Percentiles rank a stretch among this genome's conserved stretches.
Conservation (phyloP, 2,113 vertebrate species). For the Triplophysa tibetana region DNA sequence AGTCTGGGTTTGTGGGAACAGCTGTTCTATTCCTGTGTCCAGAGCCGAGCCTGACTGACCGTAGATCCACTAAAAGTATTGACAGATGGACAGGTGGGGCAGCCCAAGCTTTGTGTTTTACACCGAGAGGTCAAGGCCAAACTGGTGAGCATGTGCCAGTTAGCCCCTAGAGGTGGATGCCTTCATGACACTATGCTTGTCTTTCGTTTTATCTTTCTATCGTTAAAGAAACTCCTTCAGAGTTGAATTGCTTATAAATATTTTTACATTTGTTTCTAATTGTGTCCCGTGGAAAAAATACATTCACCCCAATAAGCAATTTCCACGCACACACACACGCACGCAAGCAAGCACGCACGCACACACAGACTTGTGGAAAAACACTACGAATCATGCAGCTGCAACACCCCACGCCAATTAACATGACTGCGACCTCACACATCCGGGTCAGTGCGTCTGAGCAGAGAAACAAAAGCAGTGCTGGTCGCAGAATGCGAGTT, state of each 20-base stretch:
- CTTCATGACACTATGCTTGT: not conserved
- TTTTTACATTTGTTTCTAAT: constrained; percentile 18
- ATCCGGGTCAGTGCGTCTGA: constrained; percentile 70
- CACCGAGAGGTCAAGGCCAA: constrained; percentile 32
- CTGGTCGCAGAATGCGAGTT: constrained; percentile 65
- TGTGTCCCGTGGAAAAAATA: not conserved
- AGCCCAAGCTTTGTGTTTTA: constrained; percentile 56
- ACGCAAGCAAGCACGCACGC: too few species aligned
- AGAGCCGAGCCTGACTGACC: constrained; percentile 6
- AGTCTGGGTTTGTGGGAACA: constrained; percentile 33
- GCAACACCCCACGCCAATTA: constrained; percentile 65
- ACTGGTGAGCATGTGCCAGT: constrained; percentile 26
- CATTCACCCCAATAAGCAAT: constrained; percentile 16
- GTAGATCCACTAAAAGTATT: constrained; percentile 16
- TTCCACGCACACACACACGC: constrained; percentile 34
- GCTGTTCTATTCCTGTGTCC: constrained; percentile 50
- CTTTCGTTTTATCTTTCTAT: too few species aligned
- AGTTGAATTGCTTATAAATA: constrained; percentile 8
- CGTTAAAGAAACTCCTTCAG: not conserved
- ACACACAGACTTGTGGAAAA: constrained; percentile 37
- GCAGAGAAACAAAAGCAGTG: constrained; percentile 66
- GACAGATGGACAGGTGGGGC: constrained; percentile 62
- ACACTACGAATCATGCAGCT: constrained; percentile 60
- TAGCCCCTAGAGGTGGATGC: not conserved
- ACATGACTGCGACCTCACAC: constrained; percentile 68